Conservation (phyloP, 2,797 vertebrate species). For the Crax fasciolata region DNA sequence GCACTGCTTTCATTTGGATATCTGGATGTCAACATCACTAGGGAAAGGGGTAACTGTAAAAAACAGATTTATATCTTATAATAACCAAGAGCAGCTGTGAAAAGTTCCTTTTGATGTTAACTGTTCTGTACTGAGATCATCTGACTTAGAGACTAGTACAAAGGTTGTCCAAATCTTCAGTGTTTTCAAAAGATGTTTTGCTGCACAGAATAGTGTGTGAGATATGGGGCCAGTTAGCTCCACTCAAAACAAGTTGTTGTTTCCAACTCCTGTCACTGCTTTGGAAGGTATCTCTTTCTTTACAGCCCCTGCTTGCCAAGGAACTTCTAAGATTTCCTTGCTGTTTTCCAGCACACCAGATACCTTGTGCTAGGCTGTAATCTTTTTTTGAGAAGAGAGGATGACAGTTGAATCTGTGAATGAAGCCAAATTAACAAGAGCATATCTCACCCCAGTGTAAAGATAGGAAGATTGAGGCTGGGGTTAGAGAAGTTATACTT, state of each 20-base stretch:
- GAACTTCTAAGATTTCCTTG: neutral
- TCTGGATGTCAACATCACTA: neutral
- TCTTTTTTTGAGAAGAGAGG: neutral
- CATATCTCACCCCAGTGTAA: neutral
- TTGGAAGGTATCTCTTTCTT: neutral
- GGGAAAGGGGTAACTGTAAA: neutral
- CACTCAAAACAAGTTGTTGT: neutral
- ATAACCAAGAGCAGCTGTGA: neutral
- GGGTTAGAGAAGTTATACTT: neutral
- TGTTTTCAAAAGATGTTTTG: neutral
- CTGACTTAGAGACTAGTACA: neutral
- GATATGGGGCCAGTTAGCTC: neutral
- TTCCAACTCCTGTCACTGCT: neutral
- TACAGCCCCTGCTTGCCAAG: neutral
- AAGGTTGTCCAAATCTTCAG: neutral
- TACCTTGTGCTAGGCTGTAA: neutral
- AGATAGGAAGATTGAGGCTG: neutral
- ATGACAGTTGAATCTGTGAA: neutral
- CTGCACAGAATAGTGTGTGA: neutral
- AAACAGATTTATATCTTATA: neutral
- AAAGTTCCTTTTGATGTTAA: neutral
- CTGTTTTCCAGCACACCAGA: neutral
- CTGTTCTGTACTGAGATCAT: neutral
- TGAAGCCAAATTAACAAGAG: neutral
- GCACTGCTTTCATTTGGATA: neutral